Conservation (phyloP, 2,888 invertebrate species). For the Ptychoptera albimana region DNA sequence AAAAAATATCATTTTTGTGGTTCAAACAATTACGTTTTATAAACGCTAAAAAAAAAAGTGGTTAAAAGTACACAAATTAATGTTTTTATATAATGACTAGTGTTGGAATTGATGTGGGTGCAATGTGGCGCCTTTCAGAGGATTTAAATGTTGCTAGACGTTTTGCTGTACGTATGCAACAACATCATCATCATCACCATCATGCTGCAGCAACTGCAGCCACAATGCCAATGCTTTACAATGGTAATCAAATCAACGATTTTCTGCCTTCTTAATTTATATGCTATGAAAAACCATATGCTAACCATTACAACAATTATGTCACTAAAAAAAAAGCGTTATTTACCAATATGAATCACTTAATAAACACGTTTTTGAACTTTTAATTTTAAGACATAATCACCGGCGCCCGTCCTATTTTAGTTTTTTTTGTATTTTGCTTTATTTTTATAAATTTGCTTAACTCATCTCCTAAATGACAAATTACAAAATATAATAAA, state of each 20-base stretch:
- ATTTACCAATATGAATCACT: too few species aligned
- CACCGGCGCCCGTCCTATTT: too few species aligned
- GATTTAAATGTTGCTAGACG: constrained; percentile 25
- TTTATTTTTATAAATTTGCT: too few species aligned
- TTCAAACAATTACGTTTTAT: not conserved
- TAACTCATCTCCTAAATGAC: too few species aligned
- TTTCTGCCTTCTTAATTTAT: too few species aligned
- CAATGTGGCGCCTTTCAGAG: constrained; percentile 33
- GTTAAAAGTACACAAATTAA: not conserved
- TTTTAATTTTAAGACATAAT: too few species aligned
- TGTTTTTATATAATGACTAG: constrained; percentile 19
- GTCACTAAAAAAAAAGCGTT: too few species aligned
- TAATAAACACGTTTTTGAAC: too few species aligned
- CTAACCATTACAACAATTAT: too few species aligned
- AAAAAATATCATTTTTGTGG: not conserved
- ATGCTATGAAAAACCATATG: too few species aligned
- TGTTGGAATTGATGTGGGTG: constrained; percentile 31
- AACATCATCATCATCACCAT: constrained; percentile 20
- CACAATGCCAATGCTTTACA: constrained; percentile 23
- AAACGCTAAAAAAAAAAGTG: not conserved
- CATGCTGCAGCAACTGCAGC: constrained; percentile 17
- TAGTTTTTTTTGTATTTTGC: too few species aligned
- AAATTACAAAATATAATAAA: too few species aligned
- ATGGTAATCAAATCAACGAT: constrained; percentile 14
- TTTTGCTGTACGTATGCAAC: constrained; percentile 29